Base-by-base conservation (phyloP, 37 sponge, comb jelly and placozoan species). In the Oscarella lobularis region DNA sequence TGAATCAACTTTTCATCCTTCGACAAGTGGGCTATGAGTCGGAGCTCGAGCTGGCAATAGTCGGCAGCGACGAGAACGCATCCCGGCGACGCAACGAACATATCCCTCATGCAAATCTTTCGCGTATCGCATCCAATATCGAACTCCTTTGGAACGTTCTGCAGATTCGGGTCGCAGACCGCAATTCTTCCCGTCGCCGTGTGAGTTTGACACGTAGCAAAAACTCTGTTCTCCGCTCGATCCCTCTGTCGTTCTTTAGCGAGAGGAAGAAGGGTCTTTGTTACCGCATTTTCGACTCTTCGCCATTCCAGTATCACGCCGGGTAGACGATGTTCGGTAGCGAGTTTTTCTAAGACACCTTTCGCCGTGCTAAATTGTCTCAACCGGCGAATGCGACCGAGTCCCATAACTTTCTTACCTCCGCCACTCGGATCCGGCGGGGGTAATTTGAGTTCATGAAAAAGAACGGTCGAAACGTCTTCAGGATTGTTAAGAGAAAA, bases 21-120 rank as follows among this genome's bases (percentile, higher is more conserved):
- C 3, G 91, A 94, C 66, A 98, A 27, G 72, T 98, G 99, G 6
- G 95, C 90, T 5, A 98, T 35, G 27, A 98, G 83, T 55, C 99
- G 73, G 39, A 98, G 75, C 78, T 98, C 99, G 4, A 98, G 80
- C 82, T 98, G 99, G 36, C 87, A 88, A 67, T 91, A 98, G 69
- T 98, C 99, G 1, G 99, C 99, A 20, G 94, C 83, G 2, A 98
- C 60, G 37, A 98, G 79, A 27, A 90, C 83, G 4, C 73, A 66
- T 0, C 83, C 87, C 2, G 85, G 67, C 29, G 77, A 81, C 6
- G 94, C 80, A 1, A 73, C 79, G 73, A 94, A 94, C 35, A 86
- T 80, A 82, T 78, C 81, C 39, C 99, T 75, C 88, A 89, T 89
- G 54, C 84, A 81, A 3, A 90, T 86, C n/a, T 78, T 73, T 31